phyloP scores from a whole-genome alignment of 2,113 vertebrate genomes.

The Sinosuthora webbiana region DNA sequence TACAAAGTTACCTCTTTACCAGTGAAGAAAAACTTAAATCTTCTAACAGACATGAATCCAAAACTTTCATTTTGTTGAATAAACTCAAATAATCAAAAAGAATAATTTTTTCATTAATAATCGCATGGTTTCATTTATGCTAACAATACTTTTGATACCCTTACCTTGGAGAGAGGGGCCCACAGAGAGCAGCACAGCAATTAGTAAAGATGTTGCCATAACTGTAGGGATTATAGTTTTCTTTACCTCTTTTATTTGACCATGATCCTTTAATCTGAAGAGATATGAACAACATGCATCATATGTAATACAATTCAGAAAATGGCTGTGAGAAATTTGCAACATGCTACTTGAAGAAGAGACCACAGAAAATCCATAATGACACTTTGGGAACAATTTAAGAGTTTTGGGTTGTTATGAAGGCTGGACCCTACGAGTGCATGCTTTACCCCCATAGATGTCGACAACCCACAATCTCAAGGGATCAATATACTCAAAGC shows the following conservation, averaged over 20 bases:
- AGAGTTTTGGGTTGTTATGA: not conserved
- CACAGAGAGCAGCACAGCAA: conserved; percentile 95
- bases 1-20: not conserved
- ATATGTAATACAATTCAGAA: not conserved
- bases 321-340: not conserved
- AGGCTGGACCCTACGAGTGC: not conserved
- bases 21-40: not conserved
- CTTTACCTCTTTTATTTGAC: conserved; percentile 98
- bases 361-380: not conserved
- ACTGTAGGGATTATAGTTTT: conserved; percentile 98
- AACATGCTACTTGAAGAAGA: not conserved
- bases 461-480: not conserved
- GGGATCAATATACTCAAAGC: not conserved
- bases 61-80: not conserved
- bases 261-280: conserved; percentile 97
- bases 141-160: not conserved
- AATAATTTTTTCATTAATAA: not conserved
- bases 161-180: conserved; percentile 94
- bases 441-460: not conserved
- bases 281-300: conserved; percentile 29
- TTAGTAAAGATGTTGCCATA: conserved; percentile 94
- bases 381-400: not conserved
- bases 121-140: not conserved
- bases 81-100: not conserved
- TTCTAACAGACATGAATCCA: not conserved